Evolutionary conservation across 2,888 invertebrate species (phyloP).

Genomic region (Allolobophora icterica): DNA sequence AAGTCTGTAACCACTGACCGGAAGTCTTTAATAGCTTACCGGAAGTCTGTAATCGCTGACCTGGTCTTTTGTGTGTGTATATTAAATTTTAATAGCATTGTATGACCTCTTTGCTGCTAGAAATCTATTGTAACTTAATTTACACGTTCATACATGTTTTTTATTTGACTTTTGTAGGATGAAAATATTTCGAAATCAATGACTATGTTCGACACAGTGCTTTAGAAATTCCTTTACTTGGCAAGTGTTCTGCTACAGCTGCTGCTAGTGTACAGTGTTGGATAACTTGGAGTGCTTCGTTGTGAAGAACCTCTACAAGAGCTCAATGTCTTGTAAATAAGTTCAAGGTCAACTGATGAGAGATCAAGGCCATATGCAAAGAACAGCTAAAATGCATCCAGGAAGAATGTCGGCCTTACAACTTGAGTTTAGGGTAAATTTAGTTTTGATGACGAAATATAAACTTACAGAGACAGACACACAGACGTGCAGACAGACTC

Average conservation of each 20-base stretch:
- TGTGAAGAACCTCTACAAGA: neutral
- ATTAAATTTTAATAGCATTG: too few relatives aligned
- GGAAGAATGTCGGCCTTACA: neutral
- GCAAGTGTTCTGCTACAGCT: neutral
- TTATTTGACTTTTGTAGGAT: slow-evolving; percentile 25
- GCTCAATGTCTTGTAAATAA: neutral
- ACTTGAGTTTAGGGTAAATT: neutral
- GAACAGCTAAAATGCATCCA: neutral
- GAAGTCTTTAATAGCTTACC: too few relatives aligned
- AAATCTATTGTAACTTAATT: too few relatives aligned
- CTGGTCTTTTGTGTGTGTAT: too few relatives aligned
- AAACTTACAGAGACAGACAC: neutral
- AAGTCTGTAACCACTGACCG: too few relatives aligned
- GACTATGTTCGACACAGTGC: slow-evolving; percentile 34
- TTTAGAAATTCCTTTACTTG: neutral
- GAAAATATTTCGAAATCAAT: slow-evolving; percentile 30
- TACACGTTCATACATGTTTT: neutral
- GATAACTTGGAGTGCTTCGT: neutral
- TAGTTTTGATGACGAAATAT: neutral
- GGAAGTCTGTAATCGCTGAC: too few relatives aligned
- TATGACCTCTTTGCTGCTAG: too few relatives aligned
- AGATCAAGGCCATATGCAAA: neutral
- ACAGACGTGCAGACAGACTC: neutral
- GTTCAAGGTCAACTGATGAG: neutral
- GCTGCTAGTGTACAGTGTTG: too few relatives aligned